Base-by-base conservation (phyloP, 2,888 invertebrate genomes). In the Ceriagrion tenellum region DNA sequence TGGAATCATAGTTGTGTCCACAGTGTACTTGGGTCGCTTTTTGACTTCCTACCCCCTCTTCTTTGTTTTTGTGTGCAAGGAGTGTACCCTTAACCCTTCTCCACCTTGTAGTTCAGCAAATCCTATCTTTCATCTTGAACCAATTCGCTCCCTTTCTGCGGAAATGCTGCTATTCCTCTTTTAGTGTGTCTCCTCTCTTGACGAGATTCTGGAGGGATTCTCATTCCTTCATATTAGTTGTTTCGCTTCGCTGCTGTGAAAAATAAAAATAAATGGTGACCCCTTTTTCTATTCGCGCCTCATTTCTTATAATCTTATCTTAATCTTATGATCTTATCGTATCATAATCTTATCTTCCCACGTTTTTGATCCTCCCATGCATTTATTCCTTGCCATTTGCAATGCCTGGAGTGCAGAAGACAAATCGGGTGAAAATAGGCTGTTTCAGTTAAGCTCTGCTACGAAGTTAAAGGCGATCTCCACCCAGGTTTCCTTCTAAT, bases 1-100 rank as follows among this genome's bases (percentile, higher is more conserved):
- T 69, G 20, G 69, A 69, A 69, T 69, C 69, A n/a, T 69, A 69
- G 47, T 47, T 47, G 81, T 81, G 81, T 81, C 81, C n/a, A 81
- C 81, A 81, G 13, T 35, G 81, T 35, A 35, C 35, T 69, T n/a
- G 69, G 26, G 35, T 35, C 81, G 35, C 30, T 30, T 30, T 35
- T n/a, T n/a, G 6, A 12, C 26, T n/a, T 26, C 69, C 69, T 69
- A 26, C n/a, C 69, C 26, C 35, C 30, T 81, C 35, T 12, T 35
- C 35, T 47, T 3, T 13, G 81, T 23, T 69, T 81, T 81, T 81
- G 35, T 35, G 2, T 8, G 59, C 59, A 2, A 59, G 81, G 13
- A 81, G 81, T 35, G 81, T 20, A 2, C 59, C 59, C 20, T 16
- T 16, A 13, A 4, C 69, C 26, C 10, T 26, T 26, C 69, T 12